Evolutionary conservation across 2,888 invertebrate genomes (phyloP).

Genomic region (Scaptomyza reducta): DNA sequence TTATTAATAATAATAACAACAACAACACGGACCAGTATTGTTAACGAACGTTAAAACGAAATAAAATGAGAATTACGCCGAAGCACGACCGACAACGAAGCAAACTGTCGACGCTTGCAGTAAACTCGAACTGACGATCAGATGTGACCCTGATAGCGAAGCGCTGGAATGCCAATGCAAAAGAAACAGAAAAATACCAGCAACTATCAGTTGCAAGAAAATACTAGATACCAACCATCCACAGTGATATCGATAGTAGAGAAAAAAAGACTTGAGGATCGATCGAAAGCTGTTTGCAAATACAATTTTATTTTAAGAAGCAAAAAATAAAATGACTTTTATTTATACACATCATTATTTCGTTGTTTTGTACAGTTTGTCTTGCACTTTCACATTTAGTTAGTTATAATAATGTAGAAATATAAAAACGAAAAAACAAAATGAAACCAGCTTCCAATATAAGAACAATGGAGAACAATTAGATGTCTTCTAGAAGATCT

Average conservation of each 20-base stretch:
- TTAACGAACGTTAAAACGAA: constrained; percentile 1
- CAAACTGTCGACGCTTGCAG: constrained; percentile 14
- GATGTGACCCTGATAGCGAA: constrained; percentile 23
- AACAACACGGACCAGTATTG: constrained; percentile 8
- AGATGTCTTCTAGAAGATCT: too few relatives aligned
- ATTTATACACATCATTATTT: too few relatives aligned
- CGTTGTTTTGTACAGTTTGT: not conserved
- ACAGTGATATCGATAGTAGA: not conserved
- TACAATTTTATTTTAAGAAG: too few relatives aligned
- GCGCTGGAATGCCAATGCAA: constrained; percentile 5
- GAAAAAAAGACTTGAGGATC: not conserved
- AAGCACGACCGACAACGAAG: constrained; percentile 1
- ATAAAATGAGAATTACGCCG: not conserved
- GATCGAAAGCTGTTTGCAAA: not conserved
- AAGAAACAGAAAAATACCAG: constrained; percentile 6
- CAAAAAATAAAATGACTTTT: too few relatives aligned
- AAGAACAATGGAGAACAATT: too few relatives aligned
- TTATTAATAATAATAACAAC: not conserved
- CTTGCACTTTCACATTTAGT: not conserved
- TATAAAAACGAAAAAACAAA: not conserved
- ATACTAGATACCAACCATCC: constrained; percentile 8
- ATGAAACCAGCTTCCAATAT: not conserved
- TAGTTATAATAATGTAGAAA: not conserved
- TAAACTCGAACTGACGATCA: constrained; percentile 42
- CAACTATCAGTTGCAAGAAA: constrained; percentile 3